Conservation (phyloP, 2,113 vertebrate species). For the Bos indicus region DNA sequence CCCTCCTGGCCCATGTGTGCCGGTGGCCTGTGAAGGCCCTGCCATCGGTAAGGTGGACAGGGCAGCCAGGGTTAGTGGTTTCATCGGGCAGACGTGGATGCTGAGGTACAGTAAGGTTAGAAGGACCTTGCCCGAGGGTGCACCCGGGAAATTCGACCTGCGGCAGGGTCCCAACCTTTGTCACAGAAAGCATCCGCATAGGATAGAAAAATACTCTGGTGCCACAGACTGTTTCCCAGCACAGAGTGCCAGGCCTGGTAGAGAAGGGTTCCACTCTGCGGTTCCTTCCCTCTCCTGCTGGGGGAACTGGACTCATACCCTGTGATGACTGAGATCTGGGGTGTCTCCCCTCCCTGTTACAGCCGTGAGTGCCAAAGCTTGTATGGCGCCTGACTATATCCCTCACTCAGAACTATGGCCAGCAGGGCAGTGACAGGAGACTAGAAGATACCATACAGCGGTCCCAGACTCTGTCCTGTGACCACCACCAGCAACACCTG, state of each 20-base stretch:
- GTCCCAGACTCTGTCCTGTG: not conserved
- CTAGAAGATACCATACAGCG: not conserved
- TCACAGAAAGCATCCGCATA: not conserved
- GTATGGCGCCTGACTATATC: not conserved
- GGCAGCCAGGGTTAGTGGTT: not conserved
- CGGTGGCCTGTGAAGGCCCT: not conserved
- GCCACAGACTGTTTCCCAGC: not conserved
- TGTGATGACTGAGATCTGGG: not conserved
- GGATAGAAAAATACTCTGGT: not conserved
- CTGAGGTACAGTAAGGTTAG: not conserved
- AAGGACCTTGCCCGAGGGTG: not conserved
- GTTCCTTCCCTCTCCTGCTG: not conserved
- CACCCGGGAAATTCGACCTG: not conserved
- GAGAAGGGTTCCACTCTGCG: not conserved
- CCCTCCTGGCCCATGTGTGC: accelerated
- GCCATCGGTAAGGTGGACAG: not conserved
- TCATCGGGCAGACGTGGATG: not conserved
- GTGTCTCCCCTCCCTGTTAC: not conserved
- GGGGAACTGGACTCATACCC: not conserved
- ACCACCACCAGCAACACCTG: not conserved
- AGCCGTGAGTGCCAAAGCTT: not conserved
- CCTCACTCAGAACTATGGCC: not conserved
- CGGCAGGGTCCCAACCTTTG: not conserved
- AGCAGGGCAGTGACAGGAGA: not conserved
- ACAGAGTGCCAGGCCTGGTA: not conserved